phyloP scores from a whole-genome alignment of 2,888 invertebrate species.

The Cantharis lateralis region DNA sequence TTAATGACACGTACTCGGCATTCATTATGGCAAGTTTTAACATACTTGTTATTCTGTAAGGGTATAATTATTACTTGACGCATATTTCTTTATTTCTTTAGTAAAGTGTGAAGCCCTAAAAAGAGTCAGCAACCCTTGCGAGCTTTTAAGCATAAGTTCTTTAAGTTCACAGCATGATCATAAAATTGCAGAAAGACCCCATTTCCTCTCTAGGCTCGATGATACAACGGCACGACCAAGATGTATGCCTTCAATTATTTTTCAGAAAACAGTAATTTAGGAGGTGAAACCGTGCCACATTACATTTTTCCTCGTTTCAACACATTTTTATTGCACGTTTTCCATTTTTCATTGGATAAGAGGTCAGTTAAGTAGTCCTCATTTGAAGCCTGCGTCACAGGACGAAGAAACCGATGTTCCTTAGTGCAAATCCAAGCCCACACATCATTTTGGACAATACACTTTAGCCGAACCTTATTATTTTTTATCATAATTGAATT shows the following conservation, averaged over 20 bases:
- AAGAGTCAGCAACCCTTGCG: conserved; percentile 31
- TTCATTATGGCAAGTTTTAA: not conserved
- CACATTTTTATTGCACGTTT: not conserved
- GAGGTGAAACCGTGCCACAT: conserved; percentile 19
- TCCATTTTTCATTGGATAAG: not conserved
- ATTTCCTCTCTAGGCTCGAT: conserved; percentile 28
- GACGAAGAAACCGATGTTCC: not conserved
- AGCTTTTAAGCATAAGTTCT: conserved; percentile 35
- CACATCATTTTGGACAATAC: not conserved
- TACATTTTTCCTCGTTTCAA: conserved; percentile 1
- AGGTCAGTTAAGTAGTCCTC: not conserved
- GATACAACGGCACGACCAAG: conserved; percentile 11
- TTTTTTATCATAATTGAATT: not conserved
- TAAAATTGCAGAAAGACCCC: conserved; percentile 30
- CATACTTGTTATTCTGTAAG: conserved; percentile 11
- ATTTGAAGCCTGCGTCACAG: not conserved
- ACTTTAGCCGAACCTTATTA: not conserved
- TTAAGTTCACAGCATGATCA: conserved; percentile 37
- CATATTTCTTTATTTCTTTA: conserved; percentile 37
- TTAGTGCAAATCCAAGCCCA: not conserved
- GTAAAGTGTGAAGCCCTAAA: conserved; percentile 33
- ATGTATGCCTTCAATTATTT: conserved; percentile 32
- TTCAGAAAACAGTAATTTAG: conserved; percentile 19
- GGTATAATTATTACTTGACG: conserved; percentile 34
- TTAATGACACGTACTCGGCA: not conserved